Conservation (phyloP, 2,797 vertebrate species). For the Sciaenops ocellatus region DNA sequence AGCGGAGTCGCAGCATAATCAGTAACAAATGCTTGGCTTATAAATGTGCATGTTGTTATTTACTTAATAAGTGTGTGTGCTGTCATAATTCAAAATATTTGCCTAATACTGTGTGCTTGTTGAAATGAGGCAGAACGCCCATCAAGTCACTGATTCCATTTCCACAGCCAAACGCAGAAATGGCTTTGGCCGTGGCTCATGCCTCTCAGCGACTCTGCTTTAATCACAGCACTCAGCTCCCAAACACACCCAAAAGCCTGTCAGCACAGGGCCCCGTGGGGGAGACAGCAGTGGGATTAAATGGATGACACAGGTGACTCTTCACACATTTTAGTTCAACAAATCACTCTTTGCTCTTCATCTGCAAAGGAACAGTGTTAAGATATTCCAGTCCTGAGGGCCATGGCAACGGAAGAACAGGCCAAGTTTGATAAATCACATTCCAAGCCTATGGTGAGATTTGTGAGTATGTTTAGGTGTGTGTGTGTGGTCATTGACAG, state of each 20-base stretch:
- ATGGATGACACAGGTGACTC: conserved; percentile 49
- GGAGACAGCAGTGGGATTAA: conserved; percentile 28
- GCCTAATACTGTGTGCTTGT: conserved; percentile 18
- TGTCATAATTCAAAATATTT: conserved; percentile 33
- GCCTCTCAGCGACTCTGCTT: conserved; percentile 40
- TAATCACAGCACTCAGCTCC: conserved; percentile 38
- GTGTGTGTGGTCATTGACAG: conserved; percentile 15
- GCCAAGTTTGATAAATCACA: conserved; percentile 42
- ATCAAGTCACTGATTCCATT: conserved; percentile 40
- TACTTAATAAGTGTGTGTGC: conserved; percentile 36
- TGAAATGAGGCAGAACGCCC: conserved; percentile 42
- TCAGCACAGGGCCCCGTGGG: background rate
- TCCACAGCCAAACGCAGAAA: conserved; percentile 44
- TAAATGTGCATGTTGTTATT: conserved; percentile 44
- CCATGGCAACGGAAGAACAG: background rate
- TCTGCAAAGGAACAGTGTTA: conserved; percentile 19
- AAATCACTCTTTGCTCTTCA: conserved; percentile 39
- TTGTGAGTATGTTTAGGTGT: conserved; percentile 6
- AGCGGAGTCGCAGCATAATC: conserved; percentile 6
- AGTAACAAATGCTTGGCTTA: conserved; percentile 23
- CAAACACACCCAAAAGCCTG: conserved; percentile 32
- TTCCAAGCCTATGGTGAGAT: conserved; percentile 19
- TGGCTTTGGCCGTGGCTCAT: conserved; percentile 38
- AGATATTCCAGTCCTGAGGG: conserved; percentile 26
- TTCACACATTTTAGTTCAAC: conserved; percentile 30